These are phyloP conservation scores for Laupala kohalensis DNA, from an alignment of 1,140 invertebrate species.

Conservation along the genomic window DNA sequence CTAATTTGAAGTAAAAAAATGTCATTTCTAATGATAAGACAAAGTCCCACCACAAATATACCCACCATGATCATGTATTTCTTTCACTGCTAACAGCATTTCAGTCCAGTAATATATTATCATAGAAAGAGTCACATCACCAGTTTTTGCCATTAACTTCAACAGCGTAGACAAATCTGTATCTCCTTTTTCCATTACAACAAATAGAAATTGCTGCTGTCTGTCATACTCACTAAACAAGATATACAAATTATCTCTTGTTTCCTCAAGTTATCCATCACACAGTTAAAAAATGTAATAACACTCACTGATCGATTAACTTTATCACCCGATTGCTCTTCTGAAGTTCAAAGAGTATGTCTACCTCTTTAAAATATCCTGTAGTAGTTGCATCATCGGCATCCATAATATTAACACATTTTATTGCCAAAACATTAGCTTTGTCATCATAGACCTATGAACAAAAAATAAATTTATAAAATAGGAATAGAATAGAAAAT, in stretches of 20 bases:
- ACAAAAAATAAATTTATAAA: not conserved
- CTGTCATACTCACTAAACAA: slow-evolving; percentile 34
- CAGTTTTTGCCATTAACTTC: slow-evolving; percentile 41
- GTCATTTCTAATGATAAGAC: too few relatives aligned
- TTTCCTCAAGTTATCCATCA: not conserved
- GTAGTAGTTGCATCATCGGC: not conserved
- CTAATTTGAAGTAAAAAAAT: too few relatives aligned
- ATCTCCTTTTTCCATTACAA: slow-evolving; percentile 89
- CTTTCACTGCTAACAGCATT: slow-evolving; percentile 82
- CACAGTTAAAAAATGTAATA: not conserved
- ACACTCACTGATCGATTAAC: not conserved
- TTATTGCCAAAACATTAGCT: not conserved
- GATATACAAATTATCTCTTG: slow-evolving; percentile 2
- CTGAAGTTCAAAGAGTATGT: not conserved
- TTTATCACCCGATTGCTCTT: not conserved
- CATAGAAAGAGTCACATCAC: slow-evolving; percentile 43
- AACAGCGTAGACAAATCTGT: slow-evolving; percentile 71
- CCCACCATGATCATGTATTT: slow-evolving; percentile 78
- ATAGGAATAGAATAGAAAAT: not conserved
- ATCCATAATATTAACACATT: not conserved
- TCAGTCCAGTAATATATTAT: slow-evolving; percentile 86
- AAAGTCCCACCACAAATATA: slow-evolving; percentile 3
- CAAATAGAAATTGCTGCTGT: slow-evolving; percentile 41
- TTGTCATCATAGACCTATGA: not conserved
- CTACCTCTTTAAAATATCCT: not conserved